Base-by-base conservation (phyloP, 2,113 vertebrate species). In the Cnemophilus loriae region DNA sequence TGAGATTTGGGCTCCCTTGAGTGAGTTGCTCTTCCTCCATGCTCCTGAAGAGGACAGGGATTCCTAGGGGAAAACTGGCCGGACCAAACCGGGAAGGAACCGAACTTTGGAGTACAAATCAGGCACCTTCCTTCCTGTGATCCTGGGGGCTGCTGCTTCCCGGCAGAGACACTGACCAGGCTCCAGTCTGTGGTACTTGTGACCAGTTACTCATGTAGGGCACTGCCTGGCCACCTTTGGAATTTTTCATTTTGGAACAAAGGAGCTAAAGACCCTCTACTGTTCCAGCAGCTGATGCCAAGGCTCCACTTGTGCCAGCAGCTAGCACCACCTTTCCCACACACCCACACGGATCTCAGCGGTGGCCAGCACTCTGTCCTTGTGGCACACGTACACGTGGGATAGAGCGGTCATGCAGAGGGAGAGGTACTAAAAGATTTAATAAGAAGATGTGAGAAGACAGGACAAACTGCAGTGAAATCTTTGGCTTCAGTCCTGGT, bases 341-440 rank as follows among this genome's bases (percentile, higher is more conserved):
- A 28, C 33, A 68, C 12, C 21, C 28, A n/a, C 37, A 4, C 0
- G 1, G n/a, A 33, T 33, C 46, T 65, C 46, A n/a, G 39, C 6
- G 7, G 35, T 19, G 28, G 33, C 24, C 1, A 1, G 28, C 47
- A 26, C 22, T 50, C 15, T 7, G 41, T 73, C 53, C 35, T 55
- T 44, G 57, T 4, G 6, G 35, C 16, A 21, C 69, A n/a, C 1
- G 0, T 26, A 9, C 44, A 30, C 14, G 2, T 2, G 6, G 52
- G 41, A 39, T 11, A 53, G 42, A n/a, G 19, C 0, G 7, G 28
- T 39, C 28, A 4, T 2, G 4, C 47, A 61, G 65, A 27, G 13
- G 20, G 13, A 24, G 33, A 44, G 23, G 35, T 56, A 33, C 28
- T 35, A 6, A 22, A 52, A 44, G 24, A 46, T 87, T 57, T 41